Conservation (phyloP, 1,140 invertebrate species). For the Manduca sexta region DNA sequence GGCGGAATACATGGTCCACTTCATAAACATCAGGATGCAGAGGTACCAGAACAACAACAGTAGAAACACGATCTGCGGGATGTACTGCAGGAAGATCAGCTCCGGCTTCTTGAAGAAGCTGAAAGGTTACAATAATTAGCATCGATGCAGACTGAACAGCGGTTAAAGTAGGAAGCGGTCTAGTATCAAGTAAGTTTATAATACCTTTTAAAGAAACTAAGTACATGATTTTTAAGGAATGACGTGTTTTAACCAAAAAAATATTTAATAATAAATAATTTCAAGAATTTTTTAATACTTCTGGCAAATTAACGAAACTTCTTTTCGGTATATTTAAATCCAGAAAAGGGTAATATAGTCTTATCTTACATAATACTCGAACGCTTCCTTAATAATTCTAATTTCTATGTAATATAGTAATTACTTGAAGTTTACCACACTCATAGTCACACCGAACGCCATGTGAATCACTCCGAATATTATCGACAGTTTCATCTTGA, state of each 20-base stretch:
- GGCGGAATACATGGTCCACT: slow-evolving; percentile 86
- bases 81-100: slow-evolving; percentile 88
- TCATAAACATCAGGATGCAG: slow-evolving; percentile 87
- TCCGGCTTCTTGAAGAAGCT: slow-evolving; percentile 83
- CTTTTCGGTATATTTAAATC: too few species aligned
- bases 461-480: slow-evolving; percentile 94
- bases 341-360: too few species aligned
- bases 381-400: slow-evolving; percentile 18
- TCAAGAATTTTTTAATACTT: too few species aligned
- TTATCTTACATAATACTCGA: too few species aligned
- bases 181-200: too few species aligned
- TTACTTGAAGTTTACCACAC: slow-evolving; percentile 89
- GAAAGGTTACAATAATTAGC: slow-evolving; percentile 6
- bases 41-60: slow-evolving; percentile 90
- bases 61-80: slow-evolving; percentile 92
- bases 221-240: background rate
- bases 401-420: slow-evolving; percentile 65
- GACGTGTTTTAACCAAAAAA: background rate
- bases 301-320: too few species aligned
- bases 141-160: background rate
- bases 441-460: slow-evolving; percentile 91
- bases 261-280: background rate
- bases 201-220: background rate
- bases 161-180: too few species aligned
- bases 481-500: slow-evolving; percentile 97